Conservation (phyloP, 2,113 vertebrate genomes). For the Copsychus sechellarum region DNA sequence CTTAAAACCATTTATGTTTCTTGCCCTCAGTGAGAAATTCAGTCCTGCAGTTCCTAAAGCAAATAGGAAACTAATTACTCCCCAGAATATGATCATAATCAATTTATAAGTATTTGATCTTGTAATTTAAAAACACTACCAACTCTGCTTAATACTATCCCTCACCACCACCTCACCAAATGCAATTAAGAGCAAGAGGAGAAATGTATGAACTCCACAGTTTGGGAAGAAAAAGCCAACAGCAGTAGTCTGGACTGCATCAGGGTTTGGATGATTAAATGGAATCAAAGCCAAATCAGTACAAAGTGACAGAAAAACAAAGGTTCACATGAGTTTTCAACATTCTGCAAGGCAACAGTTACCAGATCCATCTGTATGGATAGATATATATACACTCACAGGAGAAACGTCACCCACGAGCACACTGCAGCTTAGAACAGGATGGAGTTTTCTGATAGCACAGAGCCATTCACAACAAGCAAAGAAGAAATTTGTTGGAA, state of each 20-base stretch:
- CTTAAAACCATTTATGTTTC: neutral
- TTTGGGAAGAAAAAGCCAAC: neutral
- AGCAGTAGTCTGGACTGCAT: neutral
- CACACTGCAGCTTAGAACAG: neutral
- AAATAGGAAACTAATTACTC: neutral
- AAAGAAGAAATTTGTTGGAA: neutral
- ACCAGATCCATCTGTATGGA: neutral
- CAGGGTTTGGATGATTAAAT: neutral
- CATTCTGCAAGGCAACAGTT: neutral
- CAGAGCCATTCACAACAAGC: neutral
- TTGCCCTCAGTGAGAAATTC: neutral
- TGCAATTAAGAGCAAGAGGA: neutral
- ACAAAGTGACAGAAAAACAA: neutral
- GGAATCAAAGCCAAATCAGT: neutral
- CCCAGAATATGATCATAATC: neutral
- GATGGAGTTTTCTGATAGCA: neutral
- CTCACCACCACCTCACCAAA: neutral
- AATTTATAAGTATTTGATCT: conserved; percentile 1
- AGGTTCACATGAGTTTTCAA: neutral
- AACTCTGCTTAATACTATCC: neutral
- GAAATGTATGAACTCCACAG: neutral
- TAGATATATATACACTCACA: neutral
- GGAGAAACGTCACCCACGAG: neutral
- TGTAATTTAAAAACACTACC: neutral
- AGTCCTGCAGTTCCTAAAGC: neutral